phyloP scores from a whole-genome alignment of 2,797 vertebrate species.

The Myotis planiceps region DNA sequence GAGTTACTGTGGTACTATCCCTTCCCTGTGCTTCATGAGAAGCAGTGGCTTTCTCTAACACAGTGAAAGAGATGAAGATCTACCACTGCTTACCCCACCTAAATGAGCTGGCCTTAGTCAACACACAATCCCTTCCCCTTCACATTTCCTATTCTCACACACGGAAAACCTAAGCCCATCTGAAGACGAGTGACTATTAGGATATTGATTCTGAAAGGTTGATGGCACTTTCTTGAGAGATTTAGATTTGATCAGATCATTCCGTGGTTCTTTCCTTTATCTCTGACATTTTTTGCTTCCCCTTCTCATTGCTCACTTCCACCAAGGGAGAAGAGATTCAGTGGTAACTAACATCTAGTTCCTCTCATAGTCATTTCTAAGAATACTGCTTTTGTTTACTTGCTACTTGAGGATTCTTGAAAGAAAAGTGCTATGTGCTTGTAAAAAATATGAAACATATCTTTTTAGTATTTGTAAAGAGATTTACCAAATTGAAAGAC shows the following conservation, averaged over 20 bases:
- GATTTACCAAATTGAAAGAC: constrained; percentile 46
- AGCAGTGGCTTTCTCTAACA: background rate
- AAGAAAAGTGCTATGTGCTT: constrained; percentile 35
- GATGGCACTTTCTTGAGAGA: background rate
- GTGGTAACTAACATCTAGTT: background rate
- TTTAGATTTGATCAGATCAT: background rate
- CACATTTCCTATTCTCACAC: background rate
- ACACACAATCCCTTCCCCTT: background rate
- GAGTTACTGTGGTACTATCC: background rate
- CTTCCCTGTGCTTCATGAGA: background rate
- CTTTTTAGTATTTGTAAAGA: constrained; percentile 44
- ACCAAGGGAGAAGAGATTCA: background rate
- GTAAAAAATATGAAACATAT: background rate
- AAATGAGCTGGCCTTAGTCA: background rate
- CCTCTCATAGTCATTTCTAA: background rate
- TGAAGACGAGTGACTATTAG: background rate
- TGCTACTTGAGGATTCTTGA: background rate
- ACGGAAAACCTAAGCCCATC: background rate
- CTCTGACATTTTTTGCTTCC: constrained; percentile 13
- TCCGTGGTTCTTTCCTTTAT: background rate
- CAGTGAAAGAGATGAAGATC: background rate
- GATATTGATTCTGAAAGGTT: background rate
- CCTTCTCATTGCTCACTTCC: background rate
- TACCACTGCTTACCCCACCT: background rate
- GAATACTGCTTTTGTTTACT: constrained; percentile 35